Base-by-base conservation (phyloP, 2,113 vertebrate species). In the Oncorhynchus masou region DNA sequence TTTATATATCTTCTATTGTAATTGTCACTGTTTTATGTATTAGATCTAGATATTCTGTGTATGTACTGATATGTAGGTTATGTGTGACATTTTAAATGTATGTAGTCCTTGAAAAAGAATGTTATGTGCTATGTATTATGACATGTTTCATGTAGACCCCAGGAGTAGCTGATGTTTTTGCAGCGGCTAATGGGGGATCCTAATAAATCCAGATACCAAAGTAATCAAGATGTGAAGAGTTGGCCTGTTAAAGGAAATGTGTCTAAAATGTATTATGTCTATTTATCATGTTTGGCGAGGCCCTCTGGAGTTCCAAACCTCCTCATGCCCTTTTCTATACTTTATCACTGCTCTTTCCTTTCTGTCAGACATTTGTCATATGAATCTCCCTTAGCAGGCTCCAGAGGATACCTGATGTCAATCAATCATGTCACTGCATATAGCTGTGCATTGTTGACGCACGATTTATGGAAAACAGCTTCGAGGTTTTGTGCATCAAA, bases 351-450 rank as follows among this genome's bases (percentile, higher is more conserved):
- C 66, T 79, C 54, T 24, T 68, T 29, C 29, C 19, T 9, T 57
- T 13, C 66, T 27, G 45, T 49, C 48, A 27, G 67, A 48, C 59
- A 70, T 81, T 66, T 69, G 68, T 85, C 77, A 76, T 48, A 64
- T 66, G 68, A 74, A 19, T 70, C 72, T 19, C 20, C 25, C 57
- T 16, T 6, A 51, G 60, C 9, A 27, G 39, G 7, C 66, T 65
- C 22, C 74, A 72, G 64, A 57, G 16, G 71, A 54, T 62, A 69
- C 66, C 67, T 68, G 71, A 48, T 84, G 74, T 71, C 81, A 77
- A 72, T 82, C 76, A 79, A 84, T 84, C 81, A 78, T 25, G 16
- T 8, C 12, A 12, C 29, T 73, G 49, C 29, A 70, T 70, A 69
- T 70, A 69, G 73, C 69, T 48, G 62, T 12, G 16, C 34, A 12